Evolutionary conservation across 2,113 vertebrate species (phyloP), one percentile per base, ranked within the genome.

Genomic region (Colistium nudipinnis): DNA sequence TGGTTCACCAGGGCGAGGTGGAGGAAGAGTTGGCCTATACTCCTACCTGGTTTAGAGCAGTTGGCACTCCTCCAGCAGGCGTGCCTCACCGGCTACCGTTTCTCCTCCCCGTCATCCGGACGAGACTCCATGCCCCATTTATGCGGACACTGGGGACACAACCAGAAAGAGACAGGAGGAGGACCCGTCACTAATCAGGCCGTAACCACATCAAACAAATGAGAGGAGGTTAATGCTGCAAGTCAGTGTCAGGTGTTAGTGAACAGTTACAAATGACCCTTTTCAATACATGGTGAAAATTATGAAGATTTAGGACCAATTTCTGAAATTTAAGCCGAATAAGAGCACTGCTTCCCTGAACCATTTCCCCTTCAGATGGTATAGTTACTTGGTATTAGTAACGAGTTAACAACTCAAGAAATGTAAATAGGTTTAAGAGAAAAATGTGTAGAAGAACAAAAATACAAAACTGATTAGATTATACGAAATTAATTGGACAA

Each of bases 51-150:
- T 61, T 72, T 54, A 77, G 68, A 70, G 28, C 7, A 1, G 30
- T 27, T 86, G 84, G 87, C 72, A 11, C 19, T 51, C 55, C 54
- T 86, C 81, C 83, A 84, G 78, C 60, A 83, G 28, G 65, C 16
- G 14, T n/a, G 73, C 67, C 83, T 75, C 56, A 66, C 54, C 28
- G 70, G 62, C 77, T 80, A 80, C 56, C 67, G 20, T 60, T 55
- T 45, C 72, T 77, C 66, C 81, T 75, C 78, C 64, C 70, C 57
- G 57, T 33, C 35, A 17, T 55, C 77, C 70, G 39, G 24, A 55
- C 67, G 70, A 57, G 57, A 28, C 67, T 76, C 61, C 41, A 17
- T 77, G 77, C 39, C 80, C 79, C 74, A 74, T 74, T 87, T 85
- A 62, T 41, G 24, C 16, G 48, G 38, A 36, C 41, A 20, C 81